These are phyloP conservation scores for Drosophila glabriapex DNA, from an alignment of 2,888 invertebrate species.

Conservation along the genomic window DNA sequence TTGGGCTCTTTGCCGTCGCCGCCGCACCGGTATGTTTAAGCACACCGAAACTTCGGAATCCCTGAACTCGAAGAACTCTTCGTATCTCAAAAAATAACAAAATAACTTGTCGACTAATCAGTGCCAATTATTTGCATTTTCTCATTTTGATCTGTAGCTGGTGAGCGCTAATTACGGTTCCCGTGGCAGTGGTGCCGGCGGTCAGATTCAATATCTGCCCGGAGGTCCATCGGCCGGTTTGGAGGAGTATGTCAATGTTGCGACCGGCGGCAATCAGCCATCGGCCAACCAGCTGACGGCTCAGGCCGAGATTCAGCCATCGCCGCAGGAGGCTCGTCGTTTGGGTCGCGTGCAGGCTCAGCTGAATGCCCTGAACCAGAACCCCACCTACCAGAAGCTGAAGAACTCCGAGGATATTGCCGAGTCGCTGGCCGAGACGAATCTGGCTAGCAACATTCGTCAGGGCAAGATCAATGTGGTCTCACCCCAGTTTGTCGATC, in stretches of 20 bases:
- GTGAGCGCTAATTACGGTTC: constrained; percentile 70
- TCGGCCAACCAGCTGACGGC: constrained; percentile 69
- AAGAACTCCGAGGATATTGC: constrained; percentile 83
- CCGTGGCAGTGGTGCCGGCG: constrained; percentile 21
- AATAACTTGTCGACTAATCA: constrained; percentile 8
- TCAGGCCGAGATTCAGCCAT: constrained; percentile 76
- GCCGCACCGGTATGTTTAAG: constrained; percentile 81
- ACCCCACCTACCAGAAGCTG: constrained; percentile 76
- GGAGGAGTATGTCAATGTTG: constrained; percentile 79
- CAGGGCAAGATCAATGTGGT: constrained; percentile 82
- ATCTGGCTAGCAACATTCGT: constrained; percentile 81
- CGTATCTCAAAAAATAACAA: neutral
- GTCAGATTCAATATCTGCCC: constrained; percentile 52
- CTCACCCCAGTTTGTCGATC: constrained; percentile 82
- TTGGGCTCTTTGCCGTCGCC: constrained; percentile 80
- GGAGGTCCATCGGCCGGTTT: constrained; percentile 65
- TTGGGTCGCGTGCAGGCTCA: constrained; percentile 79
- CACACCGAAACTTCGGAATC: neutral
- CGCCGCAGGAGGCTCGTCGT: constrained; percentile 74
- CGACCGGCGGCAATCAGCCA: constrained; percentile 64
- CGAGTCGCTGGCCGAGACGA: constrained; percentile 80
- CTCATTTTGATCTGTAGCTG: constrained; percentile 43
- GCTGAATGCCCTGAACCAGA: constrained; percentile 74
- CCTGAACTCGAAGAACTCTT: neutral
- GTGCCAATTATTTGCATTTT: constrained; percentile 5